These are phyloP conservation scores for Alcis repandata DNA, from an alignment of 2,888 invertebrate species.

Conservation along the genomic window DNA sequence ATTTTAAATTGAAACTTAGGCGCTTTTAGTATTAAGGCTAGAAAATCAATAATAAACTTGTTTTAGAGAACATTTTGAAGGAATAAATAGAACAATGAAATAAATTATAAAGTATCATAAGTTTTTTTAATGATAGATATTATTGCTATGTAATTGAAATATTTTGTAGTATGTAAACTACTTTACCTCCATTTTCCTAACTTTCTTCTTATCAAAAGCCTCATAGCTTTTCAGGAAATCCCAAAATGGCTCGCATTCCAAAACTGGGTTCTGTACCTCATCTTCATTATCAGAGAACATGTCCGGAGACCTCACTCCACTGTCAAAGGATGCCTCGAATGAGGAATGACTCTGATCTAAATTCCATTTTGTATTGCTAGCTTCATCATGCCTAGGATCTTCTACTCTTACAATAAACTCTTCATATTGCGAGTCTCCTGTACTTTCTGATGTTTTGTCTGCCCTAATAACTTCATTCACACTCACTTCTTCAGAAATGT, in stretches of 20 bases:
- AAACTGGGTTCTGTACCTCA: slow-evolving; percentile 54
- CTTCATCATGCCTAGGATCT: slow-evolving; percentile 56
- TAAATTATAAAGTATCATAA: no score
- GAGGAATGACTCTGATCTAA: slow-evolving; percentile 78
- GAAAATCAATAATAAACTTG: no score
- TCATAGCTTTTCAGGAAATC: slow-evolving; percentile 74
- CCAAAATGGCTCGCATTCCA: slow-evolving; percentile 73
- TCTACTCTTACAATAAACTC: slow-evolving; percentile 62
- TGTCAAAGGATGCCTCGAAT: slow-evolving; percentile 79
- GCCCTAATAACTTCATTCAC: slow-evolving; percentile 51
- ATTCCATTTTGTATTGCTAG: slow-evolving; percentile 71
- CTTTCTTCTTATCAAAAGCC: slow-evolving; percentile 72
- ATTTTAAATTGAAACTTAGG: no score
- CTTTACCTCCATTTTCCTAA: slow-evolving; percentile 76
- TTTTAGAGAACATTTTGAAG: no score
- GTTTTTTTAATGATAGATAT: no score
- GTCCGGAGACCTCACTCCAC: slow-evolving; percentile 87
- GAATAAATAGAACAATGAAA: no score
- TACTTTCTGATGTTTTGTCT: slow-evolving; percentile 69
- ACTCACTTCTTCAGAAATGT: slow-evolving; percentile 57
- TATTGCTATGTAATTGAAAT: no score
- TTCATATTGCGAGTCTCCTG: slow-evolving; percentile 72
- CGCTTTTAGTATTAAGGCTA: no score
- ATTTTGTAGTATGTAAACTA: no score
- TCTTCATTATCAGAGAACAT: slow-evolving; percentile 88